A percentile compares a stretch with the other conserved stretches of the same genome.
Evolutionary conservation across 2,113 vertebrate genomes (phyloP).

Genomic region (Nyctibius bracteatus): DNA sequence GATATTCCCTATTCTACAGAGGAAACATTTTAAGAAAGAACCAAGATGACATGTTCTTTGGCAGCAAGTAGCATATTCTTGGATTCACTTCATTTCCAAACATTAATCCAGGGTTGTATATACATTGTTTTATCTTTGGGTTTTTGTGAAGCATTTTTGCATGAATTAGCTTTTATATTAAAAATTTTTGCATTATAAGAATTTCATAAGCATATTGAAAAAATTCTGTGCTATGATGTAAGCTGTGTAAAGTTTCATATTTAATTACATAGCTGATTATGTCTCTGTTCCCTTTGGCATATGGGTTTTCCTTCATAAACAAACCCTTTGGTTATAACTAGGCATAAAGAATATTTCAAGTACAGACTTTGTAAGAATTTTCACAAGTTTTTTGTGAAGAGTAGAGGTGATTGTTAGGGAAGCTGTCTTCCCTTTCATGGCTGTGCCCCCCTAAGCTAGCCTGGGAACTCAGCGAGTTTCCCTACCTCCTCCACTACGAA

Average conservation of each 20-base stretch:
- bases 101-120: background rate
- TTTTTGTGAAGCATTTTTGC: background rate
- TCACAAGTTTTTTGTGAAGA: background rate
- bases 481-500: too few species aligned
- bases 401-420: background rate
- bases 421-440: background rate
- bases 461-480: background rate
- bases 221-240: background rate
- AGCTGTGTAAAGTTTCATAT: background rate
- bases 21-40: background rate
- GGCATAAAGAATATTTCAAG: background rate
- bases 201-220: background rate
- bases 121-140: background rate
- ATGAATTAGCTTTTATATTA: background rate
- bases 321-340: background rate
- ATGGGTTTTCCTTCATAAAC: background rate
- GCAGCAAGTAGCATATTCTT: background rate
- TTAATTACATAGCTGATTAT: background rate
- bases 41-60: background rate
- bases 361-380: background rate
- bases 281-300: background rate
- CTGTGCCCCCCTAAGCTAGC: background rate
- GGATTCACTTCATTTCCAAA: background rate
- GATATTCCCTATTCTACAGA: background rate
- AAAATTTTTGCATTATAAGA: background rate